Percentiles rank a stretch among this genome's conserved stretches.
phyloP scores from a whole-genome alignment of 2,113 vertebrate species.

The Cyprinodon brontotheroides region DNA sequence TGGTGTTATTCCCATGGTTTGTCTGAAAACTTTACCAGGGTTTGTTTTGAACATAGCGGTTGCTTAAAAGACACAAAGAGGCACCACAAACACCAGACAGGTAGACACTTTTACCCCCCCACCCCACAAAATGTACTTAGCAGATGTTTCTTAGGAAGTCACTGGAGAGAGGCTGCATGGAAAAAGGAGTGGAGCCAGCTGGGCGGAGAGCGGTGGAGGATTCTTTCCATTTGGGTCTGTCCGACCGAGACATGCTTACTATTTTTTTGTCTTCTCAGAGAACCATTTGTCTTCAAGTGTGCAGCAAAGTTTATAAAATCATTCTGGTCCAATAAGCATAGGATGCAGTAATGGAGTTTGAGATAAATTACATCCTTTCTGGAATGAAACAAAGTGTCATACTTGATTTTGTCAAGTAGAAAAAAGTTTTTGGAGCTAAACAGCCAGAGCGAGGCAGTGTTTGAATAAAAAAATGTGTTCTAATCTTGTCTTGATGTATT shows the following conservation, averaged over 20 bases:
- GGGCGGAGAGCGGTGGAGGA: constrained; percentile 61
- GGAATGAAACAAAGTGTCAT: neutral
- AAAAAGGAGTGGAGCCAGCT: constrained; percentile 71
- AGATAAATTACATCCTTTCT: constrained; percentile 12
- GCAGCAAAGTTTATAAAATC: neutral
- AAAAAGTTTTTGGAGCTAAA: neutral
- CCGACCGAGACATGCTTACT: constrained; percentile 42
- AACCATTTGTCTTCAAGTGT: constrained; percentile 36
- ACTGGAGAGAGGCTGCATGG: constrained; percentile 58
- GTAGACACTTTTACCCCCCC: constrained; percentile 33
- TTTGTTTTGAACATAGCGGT: constrained; percentile 18
- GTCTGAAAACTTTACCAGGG: constrained; percentile 25
- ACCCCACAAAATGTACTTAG: constrained; percentile 60
- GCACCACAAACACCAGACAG: constrained; percentile 52
- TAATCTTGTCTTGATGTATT: neutral
- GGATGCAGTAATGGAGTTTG: neutral
- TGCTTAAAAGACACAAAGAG: constrained; percentile 27
- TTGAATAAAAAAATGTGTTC: neutral
- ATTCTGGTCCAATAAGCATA: neutral
- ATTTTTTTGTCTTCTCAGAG: constrained; percentile 22
- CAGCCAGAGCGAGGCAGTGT: neutral
- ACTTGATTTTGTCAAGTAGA: neutral
- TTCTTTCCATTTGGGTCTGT: constrained; percentile 67
- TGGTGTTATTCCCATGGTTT: constrained; percentile 13
- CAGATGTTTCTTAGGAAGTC: constrained; percentile 72